Evolutionary conservation across 2,888 invertebrate species (phyloP), one percentile per base, ranked within the genome.

Genomic region (Amitus sp.): DNA sequence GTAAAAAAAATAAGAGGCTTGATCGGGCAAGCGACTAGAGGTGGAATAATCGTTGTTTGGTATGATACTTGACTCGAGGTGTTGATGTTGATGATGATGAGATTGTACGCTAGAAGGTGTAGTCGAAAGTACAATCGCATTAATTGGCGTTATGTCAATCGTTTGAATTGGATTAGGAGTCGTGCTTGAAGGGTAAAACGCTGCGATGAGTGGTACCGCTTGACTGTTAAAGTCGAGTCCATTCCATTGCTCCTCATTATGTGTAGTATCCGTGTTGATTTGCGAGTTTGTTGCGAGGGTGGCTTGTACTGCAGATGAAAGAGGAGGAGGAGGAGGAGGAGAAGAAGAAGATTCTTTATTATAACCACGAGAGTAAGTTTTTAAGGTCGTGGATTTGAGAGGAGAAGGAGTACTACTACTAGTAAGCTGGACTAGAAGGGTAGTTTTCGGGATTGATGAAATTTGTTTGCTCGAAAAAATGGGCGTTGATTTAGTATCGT

Each of bases 1-100:
- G 69, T 89, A 90, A 73, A 89, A 90, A 71, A 87, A 90, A 78
- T 87, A 90, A 5, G 89, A 89, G 1, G 88, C 85, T 23, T 75
- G 79, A 19, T 73, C 74, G 1, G 72, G 66, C 15, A 71, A 47
- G 12, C 69, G 59, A 10, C 59, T 66, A n/a, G n/a, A n/a, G n/a
- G n/a, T n/a, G 0, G 68, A 65, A n/a, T 66, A 70, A 9, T 63
- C 57, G 47, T 57, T 65, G 6, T 72, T 71, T 0, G 73, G 73
- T 1, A 73, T 46, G 43, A 73, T 46, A 40, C 72, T 64, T 1
- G 74, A 74, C 49, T 79, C 77, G 6, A 78, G 63, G 1, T 75
- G 71, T 40, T 72, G 72, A 5, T 37, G 37, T 6, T 13, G n/a
- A 3, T 23, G 23, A 3, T 23, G 23, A 5, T 23, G 23, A 3